phyloP scores from a whole-genome alignment of 2,888 invertebrate species.

The Diaprepes abbreviatus region DNA sequence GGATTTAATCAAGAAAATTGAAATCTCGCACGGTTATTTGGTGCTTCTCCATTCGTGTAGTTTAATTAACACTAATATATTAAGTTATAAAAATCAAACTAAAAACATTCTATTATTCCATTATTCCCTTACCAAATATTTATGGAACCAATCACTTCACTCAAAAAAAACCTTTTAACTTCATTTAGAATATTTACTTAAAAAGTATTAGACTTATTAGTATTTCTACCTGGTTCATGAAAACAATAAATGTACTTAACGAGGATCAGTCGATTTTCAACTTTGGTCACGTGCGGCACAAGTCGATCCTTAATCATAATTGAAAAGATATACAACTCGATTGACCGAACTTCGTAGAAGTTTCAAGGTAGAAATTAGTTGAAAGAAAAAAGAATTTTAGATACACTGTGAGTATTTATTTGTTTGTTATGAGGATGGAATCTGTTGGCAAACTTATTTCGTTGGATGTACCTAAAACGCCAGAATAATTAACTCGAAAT shows the following conservation, averaged over 20 bases:
- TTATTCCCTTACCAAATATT: constrained; percentile 26
- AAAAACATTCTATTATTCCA: not conserved
- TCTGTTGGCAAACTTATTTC: no score
- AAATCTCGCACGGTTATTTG: no score
- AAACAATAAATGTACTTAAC: constrained; percentile 38
- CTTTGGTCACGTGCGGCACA: constrained; percentile 39
- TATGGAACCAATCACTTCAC: constrained; percentile 2
- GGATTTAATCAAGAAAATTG: no score
- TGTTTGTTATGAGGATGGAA: no score
- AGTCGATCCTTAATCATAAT: constrained; percentile 42
- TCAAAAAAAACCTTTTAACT: constrained; percentile 23
- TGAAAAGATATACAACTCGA: constrained; percentile 39
- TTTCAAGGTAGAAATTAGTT: constrained; percentile 15
- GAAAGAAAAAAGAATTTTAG: no score
- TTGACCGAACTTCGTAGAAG: constrained; percentile 18
- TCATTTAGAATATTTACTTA: constrained; percentile 13
- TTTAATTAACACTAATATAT: no score
- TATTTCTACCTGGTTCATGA: constrained; percentile 36
- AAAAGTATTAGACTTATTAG: constrained; percentile 33
- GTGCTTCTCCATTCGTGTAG: no score
- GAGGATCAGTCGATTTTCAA: constrained; percentile 29
- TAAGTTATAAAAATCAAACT: no score
- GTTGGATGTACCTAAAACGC: no score
- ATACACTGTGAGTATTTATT: no score
- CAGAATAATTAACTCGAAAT: no score